Evolutionary conservation across 2,113 vertebrate species (phyloP).

Genomic region (Albula goreensis): DNA sequence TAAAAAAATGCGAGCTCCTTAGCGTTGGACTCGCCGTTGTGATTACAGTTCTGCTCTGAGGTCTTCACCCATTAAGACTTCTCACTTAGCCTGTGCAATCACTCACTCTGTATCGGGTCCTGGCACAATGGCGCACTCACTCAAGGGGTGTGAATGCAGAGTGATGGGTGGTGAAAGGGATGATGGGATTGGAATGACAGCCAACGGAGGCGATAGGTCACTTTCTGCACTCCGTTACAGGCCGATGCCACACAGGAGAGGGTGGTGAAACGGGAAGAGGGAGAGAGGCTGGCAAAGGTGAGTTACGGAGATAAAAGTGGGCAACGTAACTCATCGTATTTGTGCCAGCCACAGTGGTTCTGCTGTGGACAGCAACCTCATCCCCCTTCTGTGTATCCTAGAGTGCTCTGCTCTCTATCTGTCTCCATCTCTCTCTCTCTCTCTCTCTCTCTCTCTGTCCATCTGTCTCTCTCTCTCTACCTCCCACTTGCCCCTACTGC

Average conservation of each 20-base stretch:
- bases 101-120: neutral
- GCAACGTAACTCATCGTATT: neutral
- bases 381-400: neutral
- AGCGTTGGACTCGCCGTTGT: neutral
- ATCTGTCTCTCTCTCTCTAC: constrained; percentile 6
- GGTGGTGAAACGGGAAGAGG: constrained; percentile 87
- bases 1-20: too few relatives aligned
- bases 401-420: neutral
- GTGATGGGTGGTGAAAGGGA: neutral
- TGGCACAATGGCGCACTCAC: neutral
- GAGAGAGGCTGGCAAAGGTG: constrained; percentile 92
- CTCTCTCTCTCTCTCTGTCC: constrained; percentile 21
- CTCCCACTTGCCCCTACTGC: neutral
- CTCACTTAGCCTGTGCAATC: neutral
- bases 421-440: constrained; percentile 22
- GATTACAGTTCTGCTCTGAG: neutral
- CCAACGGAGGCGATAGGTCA: neutral
- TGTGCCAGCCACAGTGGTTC: neutral
- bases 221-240: constrained; percentile 56
- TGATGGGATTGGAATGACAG: neutral
- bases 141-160: neutral
- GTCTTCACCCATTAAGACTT: neutral
- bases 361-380: neutral
- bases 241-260: constrained; percentile 86
- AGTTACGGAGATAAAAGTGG: neutral